Conservation (phyloP, 1,140 invertebrate genomes). For the Drosophila subpulchrella region DNA sequence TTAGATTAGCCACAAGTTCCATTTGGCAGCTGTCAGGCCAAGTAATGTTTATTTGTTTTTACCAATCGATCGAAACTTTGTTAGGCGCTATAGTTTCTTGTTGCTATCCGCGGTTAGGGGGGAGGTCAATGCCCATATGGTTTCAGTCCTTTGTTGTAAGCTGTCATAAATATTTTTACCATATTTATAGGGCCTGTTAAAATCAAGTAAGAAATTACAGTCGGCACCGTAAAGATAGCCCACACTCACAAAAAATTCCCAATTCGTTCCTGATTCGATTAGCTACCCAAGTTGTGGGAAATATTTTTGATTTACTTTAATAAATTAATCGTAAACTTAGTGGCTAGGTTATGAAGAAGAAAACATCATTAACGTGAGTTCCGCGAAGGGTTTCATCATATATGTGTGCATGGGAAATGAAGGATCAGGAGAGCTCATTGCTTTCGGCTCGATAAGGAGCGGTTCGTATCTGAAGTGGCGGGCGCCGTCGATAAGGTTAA, state of each 20-base stretch:
- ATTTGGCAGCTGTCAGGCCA: constrained; percentile 26
- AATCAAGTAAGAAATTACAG: constrained; percentile 32
- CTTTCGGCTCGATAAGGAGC: constrained; percentile 20
- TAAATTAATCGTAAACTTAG: constrained; percentile 17
- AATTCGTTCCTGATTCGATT: neutral
- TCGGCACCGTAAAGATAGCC: constrained; percentile 18
- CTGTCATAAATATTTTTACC: constrained; percentile 29
- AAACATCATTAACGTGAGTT: constrained; percentile 4
- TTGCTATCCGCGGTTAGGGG: constrained; percentile 1
- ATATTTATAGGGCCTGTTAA: constrained; percentile 21
- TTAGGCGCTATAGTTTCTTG: constrained; percentile 5
- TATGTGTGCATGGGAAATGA: neutral
- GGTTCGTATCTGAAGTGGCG: constrained; percentile 46
- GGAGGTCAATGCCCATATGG: constrained; percentile 39
- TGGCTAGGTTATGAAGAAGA: constrained; percentile 37
- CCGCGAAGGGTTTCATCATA: constrained; percentile 36
- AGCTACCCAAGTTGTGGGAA: constrained; percentile 12
- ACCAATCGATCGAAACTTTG: constrained; percentile 1
- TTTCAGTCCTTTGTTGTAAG: constrained; percentile 27
- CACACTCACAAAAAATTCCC: constrained; percentile 16
- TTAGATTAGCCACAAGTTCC: constrained; percentile 43
- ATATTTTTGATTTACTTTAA: constrained; percentile 29
- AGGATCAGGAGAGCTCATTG: neutral
- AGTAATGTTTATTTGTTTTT: constrained; percentile 46
- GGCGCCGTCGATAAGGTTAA: constrained; percentile 44